phyloP scores from a whole-genome alignment of 2,888 invertebrate genomes.

The Drosophila merina region DNA sequence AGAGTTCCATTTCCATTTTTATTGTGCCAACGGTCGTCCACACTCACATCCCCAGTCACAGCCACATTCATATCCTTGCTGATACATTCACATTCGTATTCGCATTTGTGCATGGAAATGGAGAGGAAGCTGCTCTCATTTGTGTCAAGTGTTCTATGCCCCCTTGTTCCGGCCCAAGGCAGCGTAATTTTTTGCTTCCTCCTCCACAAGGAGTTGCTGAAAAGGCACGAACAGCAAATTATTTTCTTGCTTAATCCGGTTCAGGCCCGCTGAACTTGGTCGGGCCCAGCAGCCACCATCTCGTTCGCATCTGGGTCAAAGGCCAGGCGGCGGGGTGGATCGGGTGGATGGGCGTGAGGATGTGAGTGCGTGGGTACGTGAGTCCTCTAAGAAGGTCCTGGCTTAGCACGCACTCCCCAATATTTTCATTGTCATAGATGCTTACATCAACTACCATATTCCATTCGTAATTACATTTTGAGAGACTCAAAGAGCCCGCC shows the following conservation, averaged over 20 bases:
- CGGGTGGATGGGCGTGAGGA: slow-evolving; percentile 64
- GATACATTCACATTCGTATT: slow-evolving; percentile 28
- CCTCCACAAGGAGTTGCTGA: slow-evolving; percentile 64
- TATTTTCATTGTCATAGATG: slow-evolving; percentile 78
- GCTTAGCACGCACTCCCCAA: slow-evolving; percentile 57
- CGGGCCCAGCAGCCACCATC: slow-evolving; percentile 36
- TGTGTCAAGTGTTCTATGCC: slow-evolving; percentile 57
- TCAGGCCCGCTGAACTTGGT: slow-evolving; percentile 74
- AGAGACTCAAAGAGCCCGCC: slow-evolving; percentile 68
- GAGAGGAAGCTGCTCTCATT: slow-evolving; percentile 57
- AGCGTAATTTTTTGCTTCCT: slow-evolving; percentile 47
- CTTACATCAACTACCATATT: slow-evolving; percentile 74
- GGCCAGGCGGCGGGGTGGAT: slow-evolving; percentile 41
- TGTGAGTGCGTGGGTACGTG: slow-evolving; percentile 25
- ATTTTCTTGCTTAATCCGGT: slow-evolving; percentile 80
- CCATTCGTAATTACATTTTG: slow-evolving; percentile 73
- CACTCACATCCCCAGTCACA: slow-evolving; percentile 7
- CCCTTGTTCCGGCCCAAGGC: slow-evolving; percentile 33
- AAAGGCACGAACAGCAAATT: slow-evolving; percentile 80
- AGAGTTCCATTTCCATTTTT: slow-evolving; percentile 66
- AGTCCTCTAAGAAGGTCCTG: slow-evolving; percentile 37
- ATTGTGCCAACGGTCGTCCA: slow-evolving; percentile 25
- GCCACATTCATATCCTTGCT: slow-evolving; percentile 14
- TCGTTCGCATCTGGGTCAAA: slow-evolving; percentile 69
- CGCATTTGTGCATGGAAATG: slow-evolving; percentile 30